Evolutionary conservation across 2,113 vertebrate genomes (phyloP).

Genomic region (Triplophysa tibetana): DNA sequence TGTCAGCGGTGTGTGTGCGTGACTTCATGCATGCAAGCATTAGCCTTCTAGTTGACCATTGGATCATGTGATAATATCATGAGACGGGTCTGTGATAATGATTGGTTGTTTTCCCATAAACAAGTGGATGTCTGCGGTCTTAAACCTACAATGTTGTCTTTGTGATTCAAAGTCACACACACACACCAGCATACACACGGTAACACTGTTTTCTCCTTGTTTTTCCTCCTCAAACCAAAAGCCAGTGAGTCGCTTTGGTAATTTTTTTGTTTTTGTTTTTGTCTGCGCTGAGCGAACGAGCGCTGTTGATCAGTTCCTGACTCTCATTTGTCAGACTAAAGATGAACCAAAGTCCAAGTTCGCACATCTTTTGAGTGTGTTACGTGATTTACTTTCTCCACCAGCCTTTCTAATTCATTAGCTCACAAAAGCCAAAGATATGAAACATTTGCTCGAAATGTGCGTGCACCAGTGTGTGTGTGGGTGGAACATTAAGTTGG

Average conservation of each 20-base stretch:
- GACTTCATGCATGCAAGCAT: background rate
- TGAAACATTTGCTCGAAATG: no score
- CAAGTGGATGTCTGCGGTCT: conserved; percentile 6
- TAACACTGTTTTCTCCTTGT: conserved; percentile 2
- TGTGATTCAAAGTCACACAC: conserved; percentile 15
- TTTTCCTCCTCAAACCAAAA: background rate
- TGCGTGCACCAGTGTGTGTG: background rate
- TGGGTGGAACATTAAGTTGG: background rate
- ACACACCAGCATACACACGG: background rate
- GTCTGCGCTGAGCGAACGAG: background rate
- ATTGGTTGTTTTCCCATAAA: conserved; percentile 32
- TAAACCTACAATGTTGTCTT: conserved; percentile 34
- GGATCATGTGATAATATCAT: conserved; percentile 36
- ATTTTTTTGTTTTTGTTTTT: conserved; percentile 28
- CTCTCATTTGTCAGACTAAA: background rate
- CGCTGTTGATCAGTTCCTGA: conserved; percentile 7
- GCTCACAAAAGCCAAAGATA: background rate
- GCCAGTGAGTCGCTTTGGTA: background rate
- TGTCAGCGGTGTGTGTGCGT: no score
- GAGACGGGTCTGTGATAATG: conserved; percentile 24
- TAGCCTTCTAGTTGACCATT: conserved; percentile 15
- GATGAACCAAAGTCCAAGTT: background rate
- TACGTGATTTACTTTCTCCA: background rate
- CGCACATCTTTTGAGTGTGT: background rate
- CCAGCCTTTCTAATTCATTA: background rate